These are phyloP conservation scores for Melangyna quadrimaculata DNA, from an alignment of 2,888 invertebrate genomes.

Conservation along the genomic window DNA sequence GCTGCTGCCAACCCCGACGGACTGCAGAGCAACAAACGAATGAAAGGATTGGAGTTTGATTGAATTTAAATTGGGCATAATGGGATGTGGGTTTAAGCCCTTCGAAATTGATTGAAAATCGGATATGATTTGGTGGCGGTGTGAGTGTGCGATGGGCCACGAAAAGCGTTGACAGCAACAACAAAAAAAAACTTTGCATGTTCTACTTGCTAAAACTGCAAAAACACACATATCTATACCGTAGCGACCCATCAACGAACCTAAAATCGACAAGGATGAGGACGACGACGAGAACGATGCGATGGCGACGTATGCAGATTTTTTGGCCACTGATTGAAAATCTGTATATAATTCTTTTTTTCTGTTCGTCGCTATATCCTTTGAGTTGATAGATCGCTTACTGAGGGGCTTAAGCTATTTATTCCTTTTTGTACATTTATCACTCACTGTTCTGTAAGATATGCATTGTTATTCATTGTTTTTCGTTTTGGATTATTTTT, in stretches of 20 bases:
- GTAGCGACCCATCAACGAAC: background rate
- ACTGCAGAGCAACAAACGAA: constrained; percentile 59
- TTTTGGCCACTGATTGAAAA: constrained; percentile 40
- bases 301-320: constrained; percentile 36
- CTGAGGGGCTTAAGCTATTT: constrained; percentile 1
- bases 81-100: constrained; percentile 71
- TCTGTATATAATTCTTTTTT: background rate
- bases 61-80: constrained; percentile 72
- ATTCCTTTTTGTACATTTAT: background rate
- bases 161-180: background rate
- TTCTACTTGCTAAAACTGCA: constrained; percentile 10
- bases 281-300: background rate
- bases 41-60: constrained; percentile 70
- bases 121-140: constrained; percentile 65
- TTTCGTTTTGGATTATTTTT: background rate
- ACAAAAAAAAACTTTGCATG: background rate
- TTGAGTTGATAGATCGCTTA: constrained; percentile 24
- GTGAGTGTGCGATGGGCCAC: background rate
- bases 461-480: constrained; percentile 49
- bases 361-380: background rate
- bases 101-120: constrained; percentile 72
- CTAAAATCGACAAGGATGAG: background rate
- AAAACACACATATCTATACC: background rate
- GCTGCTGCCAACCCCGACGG: background rate
- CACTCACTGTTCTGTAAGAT: background rate